Percentiles rank a stretch among this genome's conserved stretches.
Conservation (phyloP, 2,113 vertebrate species). For the Mirounga angustirostris region DNA sequence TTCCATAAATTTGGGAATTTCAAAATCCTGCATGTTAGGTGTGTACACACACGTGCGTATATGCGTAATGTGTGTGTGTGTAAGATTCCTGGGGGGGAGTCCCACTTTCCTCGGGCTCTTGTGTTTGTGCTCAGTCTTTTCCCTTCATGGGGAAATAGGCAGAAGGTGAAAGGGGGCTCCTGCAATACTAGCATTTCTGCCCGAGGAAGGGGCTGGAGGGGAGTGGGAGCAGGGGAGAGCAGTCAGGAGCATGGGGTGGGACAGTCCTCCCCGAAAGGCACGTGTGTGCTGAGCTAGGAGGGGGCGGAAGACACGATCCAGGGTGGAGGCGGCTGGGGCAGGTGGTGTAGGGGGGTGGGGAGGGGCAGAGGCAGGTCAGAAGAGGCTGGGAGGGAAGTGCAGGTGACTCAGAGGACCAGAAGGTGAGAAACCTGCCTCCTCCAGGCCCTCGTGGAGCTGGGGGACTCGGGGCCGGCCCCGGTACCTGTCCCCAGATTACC, state of each 20-base stretch:
- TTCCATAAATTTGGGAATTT: neutral
- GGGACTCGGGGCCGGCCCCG: accelerated
- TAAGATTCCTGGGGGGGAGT: neutral
- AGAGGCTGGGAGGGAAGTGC: neutral
- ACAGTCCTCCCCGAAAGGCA: neutral
- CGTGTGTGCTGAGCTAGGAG: neutral
- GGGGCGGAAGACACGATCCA: accelerated
- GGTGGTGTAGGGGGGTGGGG: neutral
- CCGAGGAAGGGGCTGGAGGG: neutral
- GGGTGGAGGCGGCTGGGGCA: neutral
- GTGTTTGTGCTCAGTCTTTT: neutral
- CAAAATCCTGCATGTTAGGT: neutral
- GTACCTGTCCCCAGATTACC: neutral
- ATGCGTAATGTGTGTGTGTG: too few species aligned
- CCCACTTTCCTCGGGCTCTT: neutral
- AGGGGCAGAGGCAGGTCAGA: neutral
- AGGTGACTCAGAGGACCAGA: neutral
- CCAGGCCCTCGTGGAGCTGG: neutral
- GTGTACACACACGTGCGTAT: neutral
- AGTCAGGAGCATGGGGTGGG: neutral
- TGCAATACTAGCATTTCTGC: neutral
- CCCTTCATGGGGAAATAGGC: neutral
- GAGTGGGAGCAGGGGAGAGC: neutral
- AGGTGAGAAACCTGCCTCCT: neutral
- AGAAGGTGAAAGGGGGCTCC: neutral